A percentile compares a stretch with the other conserved stretches of the same genome.
Evolutionary conservation across 2,888 invertebrate species (phyloP).

Genomic region (Hypena proboscidalis): DNA sequence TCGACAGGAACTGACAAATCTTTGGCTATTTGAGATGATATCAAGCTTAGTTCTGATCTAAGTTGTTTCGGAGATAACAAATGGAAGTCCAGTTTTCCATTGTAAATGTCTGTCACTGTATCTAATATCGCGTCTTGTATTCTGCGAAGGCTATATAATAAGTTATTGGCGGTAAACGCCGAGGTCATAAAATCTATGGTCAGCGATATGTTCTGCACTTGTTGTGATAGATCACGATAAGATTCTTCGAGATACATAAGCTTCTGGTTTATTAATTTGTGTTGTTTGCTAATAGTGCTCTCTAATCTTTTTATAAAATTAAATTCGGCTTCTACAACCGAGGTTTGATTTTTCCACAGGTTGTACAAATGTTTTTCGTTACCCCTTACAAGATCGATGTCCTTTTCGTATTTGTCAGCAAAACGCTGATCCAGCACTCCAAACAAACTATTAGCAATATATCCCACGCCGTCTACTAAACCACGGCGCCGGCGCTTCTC

Average conservation of each 20-base stretch:
- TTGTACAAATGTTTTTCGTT: conserved; percentile 8
- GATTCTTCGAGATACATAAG: conserved; percentile 1
- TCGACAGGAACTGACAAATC: too few species aligned
- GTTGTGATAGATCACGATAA: background rate
- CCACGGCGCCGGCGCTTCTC: too few species aligned
- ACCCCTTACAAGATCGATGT: background rate
- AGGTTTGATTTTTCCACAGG: too few species aligned
- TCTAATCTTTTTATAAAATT: too few species aligned
- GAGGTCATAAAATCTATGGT: conserved; percentile 5
- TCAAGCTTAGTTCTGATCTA: too few species aligned
- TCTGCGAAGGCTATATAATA: conserved; percentile 3
- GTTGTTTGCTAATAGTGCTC: background rate
- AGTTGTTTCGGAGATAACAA: too few species aligned
- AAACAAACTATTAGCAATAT: background rate
- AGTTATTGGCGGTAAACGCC: conserved; percentile 1
- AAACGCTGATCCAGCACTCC: background rate
- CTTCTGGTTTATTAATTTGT: conserved; percentile 4
- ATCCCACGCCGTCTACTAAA: background rate
- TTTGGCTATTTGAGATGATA: too few species aligned
- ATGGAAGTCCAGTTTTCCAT: too few species aligned
- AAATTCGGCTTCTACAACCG: too few species aligned
- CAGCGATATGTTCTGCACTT: conserved; percentile 1
- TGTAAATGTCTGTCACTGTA: too few species aligned
- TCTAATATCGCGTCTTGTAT: too few species aligned
- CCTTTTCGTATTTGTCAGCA: too few species aligned